Evolutionary conservation across 2,888 invertebrate species (phyloP), one percentile per base, ranked within the genome.

Genomic region (Phymatocera aterrima): DNA sequence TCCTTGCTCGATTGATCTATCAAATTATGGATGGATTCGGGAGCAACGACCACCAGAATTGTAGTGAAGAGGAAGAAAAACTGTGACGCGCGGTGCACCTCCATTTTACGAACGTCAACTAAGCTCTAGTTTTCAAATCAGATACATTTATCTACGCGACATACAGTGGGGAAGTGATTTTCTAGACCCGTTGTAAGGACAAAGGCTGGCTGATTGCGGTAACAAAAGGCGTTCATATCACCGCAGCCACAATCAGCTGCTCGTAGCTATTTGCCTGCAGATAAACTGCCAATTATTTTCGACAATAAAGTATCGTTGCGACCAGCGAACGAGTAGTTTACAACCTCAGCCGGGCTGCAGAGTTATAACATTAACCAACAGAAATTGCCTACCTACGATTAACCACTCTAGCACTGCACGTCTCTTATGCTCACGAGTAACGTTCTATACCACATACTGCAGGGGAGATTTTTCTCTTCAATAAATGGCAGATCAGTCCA

Each of bases 231-330:
- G 28, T 18, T 31, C n/a, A 37, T 40, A n/a, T 37, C 31, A 34
- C 18, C 31, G 37, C n/a, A 2, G 15, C 15, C 34, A 15, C 61
- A 61, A 61, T 61, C 34, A 34, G n/a, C 15, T 1, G 18, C 34
- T 60, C 15, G 34, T 61, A 28, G 24, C 24, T 61, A 34, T 4
- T 34, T 4, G 34, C 6, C 37, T n/a, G n/a, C 48, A 10, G 43
- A 72, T 57, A 61, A 78, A 80, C 75, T 80, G 77, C 70, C 77
- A 80, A 80, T 80, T 78, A 57, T 78, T 79, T 78, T 79, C 64
- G 61, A 78, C 54, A 64, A 77, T 64, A 78, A 82, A 81, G 77
- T 78, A 77, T 77, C 54, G 79, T 78, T 74, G 61, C 70, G 61
- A 65, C 6, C n/a, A 65, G 40, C 21, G 8, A 21, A 21, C 37